A percentile compares a stretch with the other conserved stretches of the same genome.
These are phyloP conservation scores for Drosophila kepulauana DNA, from an alignment of 1,140 invertebrate species.

Conservation along the genomic window DNA sequence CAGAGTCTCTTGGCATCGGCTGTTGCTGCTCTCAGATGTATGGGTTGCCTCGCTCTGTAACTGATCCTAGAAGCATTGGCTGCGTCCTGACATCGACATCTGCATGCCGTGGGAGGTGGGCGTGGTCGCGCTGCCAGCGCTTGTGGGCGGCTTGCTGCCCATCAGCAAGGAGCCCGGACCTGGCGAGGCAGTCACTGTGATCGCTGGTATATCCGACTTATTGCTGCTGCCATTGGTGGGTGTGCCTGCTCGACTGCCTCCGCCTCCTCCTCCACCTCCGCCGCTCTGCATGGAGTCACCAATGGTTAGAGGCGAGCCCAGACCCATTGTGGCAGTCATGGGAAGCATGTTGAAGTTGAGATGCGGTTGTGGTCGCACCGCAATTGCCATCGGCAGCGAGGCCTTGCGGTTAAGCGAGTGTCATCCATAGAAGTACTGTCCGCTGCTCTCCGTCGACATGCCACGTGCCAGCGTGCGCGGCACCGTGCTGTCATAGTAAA, in stretches of 20 bases:
- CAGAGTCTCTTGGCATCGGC: background rate
- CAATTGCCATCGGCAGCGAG: constrained; percentile 68
- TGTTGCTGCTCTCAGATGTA: background rate
- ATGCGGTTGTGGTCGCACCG: constrained; percentile 52
- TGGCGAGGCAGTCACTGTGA: constrained; percentile 66
- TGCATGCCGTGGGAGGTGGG: constrained; percentile 34
- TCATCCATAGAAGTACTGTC: constrained; percentile 72
- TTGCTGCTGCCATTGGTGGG: constrained; percentile 48
- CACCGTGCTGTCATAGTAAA: constrained; percentile 70
- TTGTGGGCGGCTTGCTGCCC: constrained; percentile 24
- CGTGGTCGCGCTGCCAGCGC: constrained; percentile 27
- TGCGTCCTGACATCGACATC: constrained; percentile 50
- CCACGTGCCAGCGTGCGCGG: constrained; percentile 60
- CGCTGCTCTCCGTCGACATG: constrained; percentile 61
- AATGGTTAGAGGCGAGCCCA: constrained; percentile 21
- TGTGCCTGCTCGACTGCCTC: constrained; percentile 48
- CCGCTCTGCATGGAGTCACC: background rate
- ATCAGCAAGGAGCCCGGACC: constrained; percentile 37
- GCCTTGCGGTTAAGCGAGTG: constrained; percentile 70
- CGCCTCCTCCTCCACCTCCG: too few relatives aligned
- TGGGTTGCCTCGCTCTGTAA: background rate
- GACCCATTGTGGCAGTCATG: constrained; percentile 59
- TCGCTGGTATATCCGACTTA: constrained; percentile 62
- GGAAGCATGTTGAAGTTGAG: constrained; percentile 64
- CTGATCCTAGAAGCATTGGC: constrained; percentile 64